phyloP scores from a whole-genome alignment of 2,888 invertebrate genomes.

The Lasioglossum zephyrum region DNA sequence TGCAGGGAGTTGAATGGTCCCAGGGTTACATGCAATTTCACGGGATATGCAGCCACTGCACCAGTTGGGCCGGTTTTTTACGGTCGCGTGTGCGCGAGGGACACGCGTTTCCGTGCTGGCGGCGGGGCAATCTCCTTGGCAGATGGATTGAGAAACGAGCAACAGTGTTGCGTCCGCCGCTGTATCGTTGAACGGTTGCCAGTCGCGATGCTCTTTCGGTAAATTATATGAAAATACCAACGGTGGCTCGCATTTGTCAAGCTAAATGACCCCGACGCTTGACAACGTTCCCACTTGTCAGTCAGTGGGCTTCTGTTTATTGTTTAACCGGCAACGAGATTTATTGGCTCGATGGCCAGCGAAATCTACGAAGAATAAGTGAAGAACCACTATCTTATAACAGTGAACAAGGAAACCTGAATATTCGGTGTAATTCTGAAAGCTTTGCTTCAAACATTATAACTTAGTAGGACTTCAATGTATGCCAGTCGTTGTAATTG shows the following conservation, averaged over 20 bases:
- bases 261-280: constrained; percentile 8
- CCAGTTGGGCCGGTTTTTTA: constrained; percentile 21
- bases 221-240: constrained; percentile 39
- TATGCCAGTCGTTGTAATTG: too few relatives aligned
- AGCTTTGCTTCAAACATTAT: neutral
- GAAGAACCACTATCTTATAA: neutral
- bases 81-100: neutral
- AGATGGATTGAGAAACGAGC: constrained; percentile 16
- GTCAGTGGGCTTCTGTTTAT: constrained; percentile 4
- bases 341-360: neutral
- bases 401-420: neutral
- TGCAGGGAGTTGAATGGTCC: neutral
- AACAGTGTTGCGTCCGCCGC: constrained; percentile 27
- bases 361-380: neutral
- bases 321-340: constrained; percentile 16
- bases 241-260: constrained; percentile 34
- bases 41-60: constrained; percentile 29
- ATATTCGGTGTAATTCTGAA: neutral
- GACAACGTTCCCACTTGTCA: neutral
- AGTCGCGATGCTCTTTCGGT: neutral
- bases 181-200: constrained; percentile 48
- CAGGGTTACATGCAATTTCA: constrained; percentile 26
- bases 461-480: neutral
- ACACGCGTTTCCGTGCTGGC: constrained; percentile 32
- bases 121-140: constrained; percentile 17